Percentiles rank a stretch among this genome's conserved stretches.
These are phyloP conservation scores for Leptoteleia sp. DNA, from an alignment of 1,140 invertebrate species.

Conservation along the genomic window DNA sequence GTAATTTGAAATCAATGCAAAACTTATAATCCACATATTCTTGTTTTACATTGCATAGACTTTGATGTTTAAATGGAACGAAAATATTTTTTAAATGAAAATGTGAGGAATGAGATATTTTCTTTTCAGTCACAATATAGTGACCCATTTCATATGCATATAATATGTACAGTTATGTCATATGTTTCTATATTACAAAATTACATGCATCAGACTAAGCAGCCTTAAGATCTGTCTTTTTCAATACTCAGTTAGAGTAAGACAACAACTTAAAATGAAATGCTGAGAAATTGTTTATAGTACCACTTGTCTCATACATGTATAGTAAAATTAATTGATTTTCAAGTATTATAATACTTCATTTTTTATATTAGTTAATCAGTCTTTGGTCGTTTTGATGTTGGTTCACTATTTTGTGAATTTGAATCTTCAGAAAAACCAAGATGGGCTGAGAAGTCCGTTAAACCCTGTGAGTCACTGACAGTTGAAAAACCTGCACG, in stretches of 20 bases:
- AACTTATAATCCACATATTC: conserved; percentile 35
- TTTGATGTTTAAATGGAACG: conserved; percentile 14
- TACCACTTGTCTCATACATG: conserved; percentile 28
- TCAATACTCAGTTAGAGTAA: too few species aligned
- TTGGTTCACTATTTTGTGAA: conserved; percentile 91
- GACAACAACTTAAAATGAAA: too few species aligned
- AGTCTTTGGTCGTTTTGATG: conserved; percentile 89
- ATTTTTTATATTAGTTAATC: conserved; percentile 75
- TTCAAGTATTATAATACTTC: conserved; percentile 45
- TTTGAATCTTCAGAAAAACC: conserved; percentile 95
- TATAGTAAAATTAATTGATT: conserved; percentile 36
- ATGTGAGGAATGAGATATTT: conserved; percentile 35
- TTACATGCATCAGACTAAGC: conserved; percentile 56
- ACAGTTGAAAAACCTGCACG: conserved; percentile 91
- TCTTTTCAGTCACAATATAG: conserved; percentile 35
- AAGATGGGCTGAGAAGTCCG: conserved; percentile 91
- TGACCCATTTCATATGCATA: conserved; percentile 49
- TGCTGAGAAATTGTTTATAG: conserved; percentile 11
- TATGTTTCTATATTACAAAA: conserved; percentile 63
- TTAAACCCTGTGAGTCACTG: conserved; percentile 92
- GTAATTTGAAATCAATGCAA: conserved; percentile 42
- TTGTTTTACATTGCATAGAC: conserved; percentile 9
- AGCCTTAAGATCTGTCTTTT: too few species aligned
- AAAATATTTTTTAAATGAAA: too few species aligned
- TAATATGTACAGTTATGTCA: conserved; percentile 62